Base-by-base conservation (phyloP, 2,888 invertebrate genomes). In the Platyscelio sp. region DNA sequence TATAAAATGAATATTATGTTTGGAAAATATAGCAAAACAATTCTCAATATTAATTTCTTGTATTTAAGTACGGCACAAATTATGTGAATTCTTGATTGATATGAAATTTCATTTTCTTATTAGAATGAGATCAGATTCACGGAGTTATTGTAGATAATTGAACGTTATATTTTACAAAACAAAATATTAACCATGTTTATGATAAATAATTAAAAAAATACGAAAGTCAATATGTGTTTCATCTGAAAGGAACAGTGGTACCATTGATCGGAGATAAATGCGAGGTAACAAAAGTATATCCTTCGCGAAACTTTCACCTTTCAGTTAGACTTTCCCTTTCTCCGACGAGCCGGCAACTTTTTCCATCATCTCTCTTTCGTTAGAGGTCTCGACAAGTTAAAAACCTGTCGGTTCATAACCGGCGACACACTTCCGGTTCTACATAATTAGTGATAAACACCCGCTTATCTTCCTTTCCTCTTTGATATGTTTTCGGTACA, bases 321-420 rank as follows among this genome's bases (percentile, higher is more conserved):
- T 89, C 80, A 67, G 79, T 74, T 86, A 88, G 90, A 92, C 93
- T 93, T 92, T 93, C 92, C 92, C 92, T 92, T 92, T 93, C 92
- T 92, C 90, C 78, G 76, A 68, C 70, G 33, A 68, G 75, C 58
- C 46, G 74, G 65, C 81, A 77, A 82, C 85, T 85, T 85, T 85
- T 85, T 85, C 81, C 81, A 74, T 85, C 85, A 85, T 85, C 85
- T 85, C 85, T 85, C 85, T 85, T 85, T 85, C 85, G 78, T 85
- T 82, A 70, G 85, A 85, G 85, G 85, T 68, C 85, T 81, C 74
- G 79, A 79, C 79, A 81, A 72, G 77, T 81, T 85, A 63, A 74
- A 85, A 85, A 85, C 85, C 77, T 61, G 77, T 72, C 61, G 65
- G 49, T 65, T 85, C 81, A 46, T 77, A 85, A 80, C 67, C 60